Evolutionary conservation across 1,140 invertebrate species (phyloP).

Genomic region (Lerema accius): DNA sequence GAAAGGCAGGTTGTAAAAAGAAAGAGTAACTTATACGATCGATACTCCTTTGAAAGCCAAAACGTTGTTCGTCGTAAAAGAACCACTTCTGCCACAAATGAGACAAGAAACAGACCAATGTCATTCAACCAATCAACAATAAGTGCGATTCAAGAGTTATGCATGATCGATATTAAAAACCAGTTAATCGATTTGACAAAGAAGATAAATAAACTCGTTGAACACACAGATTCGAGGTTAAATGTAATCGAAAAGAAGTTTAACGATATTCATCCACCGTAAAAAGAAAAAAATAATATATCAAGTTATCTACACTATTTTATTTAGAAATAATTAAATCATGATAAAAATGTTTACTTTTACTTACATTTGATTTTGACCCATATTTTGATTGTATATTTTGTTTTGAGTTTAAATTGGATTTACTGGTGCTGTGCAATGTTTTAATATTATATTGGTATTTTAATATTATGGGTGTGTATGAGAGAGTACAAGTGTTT

Average conservation of each 20-base stretch:
- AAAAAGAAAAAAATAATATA: slow-evolving; percentile 14
- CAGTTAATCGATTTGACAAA: slow-evolving; percentile 68
- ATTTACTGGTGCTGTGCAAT: too few relatives aligned
- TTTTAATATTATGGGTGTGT: background rate
- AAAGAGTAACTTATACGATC: slow-evolving; percentile 73
- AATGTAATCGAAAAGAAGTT: slow-evolving; percentile 65
- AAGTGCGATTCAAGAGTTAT: slow-evolving; percentile 75
- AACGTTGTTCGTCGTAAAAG: slow-evolving; percentile 67
- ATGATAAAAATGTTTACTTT: background rate
- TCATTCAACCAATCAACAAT: slow-evolving; percentile 52
- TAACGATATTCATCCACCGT: slow-evolving; percentile 49
- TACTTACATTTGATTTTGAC: too few relatives aligned
- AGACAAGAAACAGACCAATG: slow-evolving; percentile 60
- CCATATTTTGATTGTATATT: background rate
- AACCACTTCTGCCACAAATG: slow-evolving; percentile 58
- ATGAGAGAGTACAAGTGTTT: too few relatives aligned
- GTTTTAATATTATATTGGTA: background rate
- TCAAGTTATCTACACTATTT: background rate
- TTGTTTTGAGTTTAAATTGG: background rate
- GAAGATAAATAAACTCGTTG: slow-evolving; percentile 69
- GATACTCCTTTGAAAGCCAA: slow-evolving; percentile 67
- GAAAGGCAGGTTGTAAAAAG: slow-evolving; percentile 61
- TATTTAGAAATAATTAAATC: background rate
- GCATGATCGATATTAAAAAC: slow-evolving; percentile 74
- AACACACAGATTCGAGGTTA: slow-evolving; percentile 63